Conservation (phyloP, 2,888 invertebrate genomes). For the Xanthorhoe designata region DNA sequence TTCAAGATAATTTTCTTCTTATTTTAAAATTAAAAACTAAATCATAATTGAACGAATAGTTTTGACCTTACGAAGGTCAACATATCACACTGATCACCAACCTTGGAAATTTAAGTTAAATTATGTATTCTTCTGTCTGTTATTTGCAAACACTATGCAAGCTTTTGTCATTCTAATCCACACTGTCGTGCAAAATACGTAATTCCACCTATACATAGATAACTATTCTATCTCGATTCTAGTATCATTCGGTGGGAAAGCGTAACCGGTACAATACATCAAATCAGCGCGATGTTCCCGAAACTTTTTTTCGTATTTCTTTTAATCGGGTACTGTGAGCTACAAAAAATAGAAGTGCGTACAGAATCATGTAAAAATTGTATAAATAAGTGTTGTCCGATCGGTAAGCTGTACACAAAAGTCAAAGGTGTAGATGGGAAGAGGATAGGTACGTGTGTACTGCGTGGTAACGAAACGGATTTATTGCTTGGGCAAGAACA, state of each 20-base stretch:
- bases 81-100: not conserved
- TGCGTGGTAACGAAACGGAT: constrained; percentile 26
- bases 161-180: constrained; percentile 1
- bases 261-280: constrained; percentile 13
- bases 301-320: constrained; percentile 21
- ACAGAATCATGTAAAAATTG: constrained; percentile 41
- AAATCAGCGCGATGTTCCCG: constrained; percentile 19
- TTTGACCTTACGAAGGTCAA: too few relatives aligned
- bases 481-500: constrained; percentile 41
- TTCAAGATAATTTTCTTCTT: too few relatives aligned
- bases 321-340: constrained; percentile 22
- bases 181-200: constrained; percentile 1
- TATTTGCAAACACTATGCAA: not conserved
- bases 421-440: constrained; percentile 8
- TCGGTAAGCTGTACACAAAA: constrained; percentile 47
- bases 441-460: constrained; percentile 32
- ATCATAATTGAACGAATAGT: too few relatives aligned
- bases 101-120: not conserved
- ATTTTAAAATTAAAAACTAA: too few relatives aligned
- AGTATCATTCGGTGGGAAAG: constrained; percentile 20
- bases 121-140: not conserved
- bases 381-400: constrained; percentile 61
- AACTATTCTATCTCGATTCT: constrained; percentile 16
- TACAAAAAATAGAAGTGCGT: constrained; percentile 31
- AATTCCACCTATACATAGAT: constrained; percentile 4